These are phyloP conservation scores for Cantharis flavilabris DNA, from an alignment of 2,888 invertebrate species.

Conservation along the genomic window DNA sequence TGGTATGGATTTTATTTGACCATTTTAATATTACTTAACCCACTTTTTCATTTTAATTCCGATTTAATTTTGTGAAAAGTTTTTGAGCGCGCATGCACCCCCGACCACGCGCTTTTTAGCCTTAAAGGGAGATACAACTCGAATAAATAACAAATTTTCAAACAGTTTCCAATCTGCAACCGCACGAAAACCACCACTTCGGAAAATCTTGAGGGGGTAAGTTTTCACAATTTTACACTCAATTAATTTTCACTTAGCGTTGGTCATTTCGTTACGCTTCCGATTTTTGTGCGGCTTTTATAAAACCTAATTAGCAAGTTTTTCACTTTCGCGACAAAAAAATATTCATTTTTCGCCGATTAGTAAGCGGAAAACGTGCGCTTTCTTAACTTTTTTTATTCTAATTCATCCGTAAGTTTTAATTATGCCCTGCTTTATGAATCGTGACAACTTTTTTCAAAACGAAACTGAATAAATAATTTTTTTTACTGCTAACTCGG, in stretches of 20 bases:
- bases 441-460: not conserved
- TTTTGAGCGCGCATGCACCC: constrained; percentile 23
- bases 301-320: not conserved
- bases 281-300: not conserved
- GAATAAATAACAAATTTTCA: constrained; percentile 18
- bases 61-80: constrained; percentile 19
- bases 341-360: not conserved
- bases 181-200: constrained; percentile 6
- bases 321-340: not conserved
- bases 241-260: not conserved
- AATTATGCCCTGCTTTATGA: not conserved
- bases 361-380: not conserved
- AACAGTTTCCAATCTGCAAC: constrained; percentile 26
- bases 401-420: not conserved
- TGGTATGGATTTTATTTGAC: constrained; percentile 8
- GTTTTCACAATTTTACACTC: constrained; percentile 8
- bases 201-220: constrained; percentile 12
- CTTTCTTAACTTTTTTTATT: not conserved
- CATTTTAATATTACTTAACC: constrained; percentile 21
- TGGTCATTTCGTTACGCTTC: not conserved
- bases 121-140: not conserved
- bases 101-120: constrained; percentile 12
- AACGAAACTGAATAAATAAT: not conserved
- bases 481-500: not conserved
- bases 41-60: constrained; percentile 14